A percentile compares a stretch with the other conserved stretches of the same genome.
phyloP scores from a whole-genome alignment of 2,888 invertebrate genomes.

The Pecten maximus region DNA sequence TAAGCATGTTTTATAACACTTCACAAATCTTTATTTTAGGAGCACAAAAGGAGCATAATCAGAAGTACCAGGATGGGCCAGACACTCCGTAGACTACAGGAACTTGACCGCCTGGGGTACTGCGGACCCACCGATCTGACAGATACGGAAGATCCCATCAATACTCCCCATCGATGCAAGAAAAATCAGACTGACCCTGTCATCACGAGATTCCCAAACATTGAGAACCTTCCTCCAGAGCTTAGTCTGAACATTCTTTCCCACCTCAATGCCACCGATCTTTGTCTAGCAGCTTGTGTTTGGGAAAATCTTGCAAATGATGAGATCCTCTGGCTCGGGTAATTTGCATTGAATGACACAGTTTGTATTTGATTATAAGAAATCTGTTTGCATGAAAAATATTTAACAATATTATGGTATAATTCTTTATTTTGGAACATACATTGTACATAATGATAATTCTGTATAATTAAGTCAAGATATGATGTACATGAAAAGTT shows the following conservation, averaged over 20 bases:
- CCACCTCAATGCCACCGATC: conserved; percentile 84
- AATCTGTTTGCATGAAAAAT: too few species aligned
- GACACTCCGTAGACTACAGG: conserved; percentile 42
- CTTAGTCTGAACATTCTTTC: conserved; percentile 83
- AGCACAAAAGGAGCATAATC: not conserved
- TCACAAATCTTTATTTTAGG: not conserved
- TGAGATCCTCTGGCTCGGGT: conserved; percentile 84
- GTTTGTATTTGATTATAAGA: not conserved
- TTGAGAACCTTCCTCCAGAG: conserved; percentile 83
- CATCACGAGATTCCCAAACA: conserved; percentile 80
- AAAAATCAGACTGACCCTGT: conserved; percentile 21
- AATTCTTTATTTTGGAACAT: too few species aligned
- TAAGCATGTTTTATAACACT: too few species aligned
- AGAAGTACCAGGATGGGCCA: conserved; percentile 50
- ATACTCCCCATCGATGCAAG: not conserved
- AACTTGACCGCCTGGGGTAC: conserved; percentile 25
- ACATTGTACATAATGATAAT: too few species aligned
- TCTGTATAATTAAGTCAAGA: too few species aligned
- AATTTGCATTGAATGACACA: conserved; percentile 23
- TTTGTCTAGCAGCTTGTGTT: conserved; percentile 84
- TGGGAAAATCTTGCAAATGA: conserved; percentile 84
- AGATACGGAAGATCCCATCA: conserved; percentile 31
- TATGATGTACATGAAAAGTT: too few species aligned
- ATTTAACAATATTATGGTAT: too few species aligned
- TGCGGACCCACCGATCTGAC: not conserved